Conservation (phyloP, 2,797 vertebrate species). For the Emydoidea blandingii region DNA sequence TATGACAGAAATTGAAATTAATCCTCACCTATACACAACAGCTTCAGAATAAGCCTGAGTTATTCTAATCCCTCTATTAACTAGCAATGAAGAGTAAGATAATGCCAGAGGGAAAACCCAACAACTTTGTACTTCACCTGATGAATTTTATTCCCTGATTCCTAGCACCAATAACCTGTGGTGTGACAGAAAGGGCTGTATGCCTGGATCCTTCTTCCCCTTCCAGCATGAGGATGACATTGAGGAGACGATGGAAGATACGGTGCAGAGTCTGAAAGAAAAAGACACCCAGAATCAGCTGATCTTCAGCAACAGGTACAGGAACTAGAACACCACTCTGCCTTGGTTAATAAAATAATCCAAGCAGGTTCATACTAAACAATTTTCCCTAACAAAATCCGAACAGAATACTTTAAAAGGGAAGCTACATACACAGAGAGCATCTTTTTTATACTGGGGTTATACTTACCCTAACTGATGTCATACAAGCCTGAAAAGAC, state of each 20-base stretch:
- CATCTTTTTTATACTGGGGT: background rate
- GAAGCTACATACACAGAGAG: background rate
- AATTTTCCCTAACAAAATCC: background rate
- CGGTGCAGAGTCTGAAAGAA: conserved; percentile 82
- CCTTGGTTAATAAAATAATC: background rate
- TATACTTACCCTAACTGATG: background rate
- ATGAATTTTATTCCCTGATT: conserved; percentile 89
- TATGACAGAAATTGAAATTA: conserved; percentile 51
- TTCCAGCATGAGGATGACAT: conserved; percentile 90
- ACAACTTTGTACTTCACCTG: conserved; percentile 81
- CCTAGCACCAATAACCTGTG: conserved; percentile 78
- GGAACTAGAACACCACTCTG: background rate
- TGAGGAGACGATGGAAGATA: conserved; percentile 88
- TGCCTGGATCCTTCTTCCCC: conserved; percentile 68
- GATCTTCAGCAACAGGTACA: background rate
- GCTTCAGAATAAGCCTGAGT: conserved; percentile 30
- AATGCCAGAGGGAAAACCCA: conserved; percentile 14
- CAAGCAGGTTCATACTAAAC: background rate
- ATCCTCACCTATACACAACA: conserved; percentile 39
- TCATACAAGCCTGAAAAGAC: background rate
- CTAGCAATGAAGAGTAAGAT: background rate
- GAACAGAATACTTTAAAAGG: background rate
- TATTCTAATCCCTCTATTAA: conserved; percentile 53
- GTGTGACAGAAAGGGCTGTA: conserved; percentile 73
- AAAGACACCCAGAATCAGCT: background rate